Base-by-base conservation (phyloP, 2,797 vertebrate species). In the Cottoperca gobio region DNA sequence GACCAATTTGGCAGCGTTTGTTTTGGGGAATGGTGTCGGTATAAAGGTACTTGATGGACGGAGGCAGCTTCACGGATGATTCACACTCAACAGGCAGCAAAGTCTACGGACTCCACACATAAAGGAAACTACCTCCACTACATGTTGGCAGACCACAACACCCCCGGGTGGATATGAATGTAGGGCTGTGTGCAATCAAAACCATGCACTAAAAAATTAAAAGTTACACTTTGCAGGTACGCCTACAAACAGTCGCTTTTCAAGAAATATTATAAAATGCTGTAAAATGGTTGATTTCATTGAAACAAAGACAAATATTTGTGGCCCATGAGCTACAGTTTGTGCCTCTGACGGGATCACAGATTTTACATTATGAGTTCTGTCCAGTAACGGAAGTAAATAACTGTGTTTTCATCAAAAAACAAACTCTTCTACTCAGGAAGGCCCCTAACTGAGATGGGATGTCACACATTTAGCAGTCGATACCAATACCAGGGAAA, bases 1-100 rank as follows among this genome's bases (percentile, higher is more conserved):
- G 83, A 90, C 86, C 83, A 83, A 60, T 94, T 93, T 94, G 92
- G 92, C 94, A 94, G 91, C 91, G 76, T 90, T 49, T 80, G 68
- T 82, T 86, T 87, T 73, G 68, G 85, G 88, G 71, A 68, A 52
- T 8, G 58, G 70, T 61, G 79, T 82, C 65, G 49, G 77, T 80
- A 78, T 90, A 79, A 90, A 91, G 85, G 83, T 81, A 71, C 61
- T 66, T 24, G 10, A 76, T 70, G 81, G 74, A 82, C 14, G 70
- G 81, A 87, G 79, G 88, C 79, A 81, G 87, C 70, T 79, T 73
- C 79, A 78, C 70, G 53, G 48, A 40, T 70, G 70, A 76, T 62
- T 73, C 76, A 88, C 82, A 73, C 78, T 77, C 76, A 33, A 84
- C 86, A 86, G 81, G 80, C 84, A 81, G 78, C 80, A 76, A 75